phyloP scores from a whole-genome alignment of 2,888 invertebrate genomes.

The Drosophila multiciliata region DNA sequence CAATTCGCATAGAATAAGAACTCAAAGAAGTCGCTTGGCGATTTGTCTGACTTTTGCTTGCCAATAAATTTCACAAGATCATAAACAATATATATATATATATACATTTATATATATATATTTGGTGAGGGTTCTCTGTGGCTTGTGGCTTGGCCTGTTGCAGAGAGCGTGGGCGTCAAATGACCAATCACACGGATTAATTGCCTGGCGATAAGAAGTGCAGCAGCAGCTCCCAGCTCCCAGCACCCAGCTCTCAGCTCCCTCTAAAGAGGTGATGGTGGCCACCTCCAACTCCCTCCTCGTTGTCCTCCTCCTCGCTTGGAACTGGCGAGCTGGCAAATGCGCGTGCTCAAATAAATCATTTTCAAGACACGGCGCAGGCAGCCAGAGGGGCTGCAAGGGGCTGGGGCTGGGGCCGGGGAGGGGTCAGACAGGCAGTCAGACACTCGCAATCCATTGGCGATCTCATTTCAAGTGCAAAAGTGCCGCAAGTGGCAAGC shows the following conservation, averaged over 20 bases:
- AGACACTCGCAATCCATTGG: conserved; percentile 59
- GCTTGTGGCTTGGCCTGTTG: not conserved
- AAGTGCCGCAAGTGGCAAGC: conserved; percentile 78
- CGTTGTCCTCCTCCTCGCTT: not conserved
- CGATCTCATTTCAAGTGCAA: conserved; percentile 82
- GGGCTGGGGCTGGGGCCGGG: not conserved
- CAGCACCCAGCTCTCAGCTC: conserved; percentile 16
- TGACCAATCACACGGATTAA: conserved; percentile 75
- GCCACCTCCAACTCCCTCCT: conserved; percentile 10
- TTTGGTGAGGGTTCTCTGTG: conserved; percentile 1
- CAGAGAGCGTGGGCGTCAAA: conserved; percentile 66
- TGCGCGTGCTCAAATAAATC: conserved; percentile 84
- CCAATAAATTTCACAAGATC: not conserved
- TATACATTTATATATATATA: not conserved
- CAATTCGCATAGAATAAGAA: not conserved
- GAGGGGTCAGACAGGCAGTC: conserved; percentile 12
- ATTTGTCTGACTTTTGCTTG: conserved; percentile 4
- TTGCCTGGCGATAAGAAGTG: conserved; percentile 62
- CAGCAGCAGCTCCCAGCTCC: conserved; percentile 35
- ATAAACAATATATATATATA: not conserved
- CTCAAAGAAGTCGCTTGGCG: not conserved
- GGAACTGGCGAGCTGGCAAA: conserved; percentile 50
- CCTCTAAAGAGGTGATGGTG: conserved; percentile 29
- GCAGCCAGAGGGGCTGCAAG: conserved; percentile 36
- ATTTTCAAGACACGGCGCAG: conserved; percentile 70